These are phyloP conservation scores for Spilosoma lubricipeda DNA, from an alignment of 2,888 invertebrate species.

Conservation along the genomic window DNA sequence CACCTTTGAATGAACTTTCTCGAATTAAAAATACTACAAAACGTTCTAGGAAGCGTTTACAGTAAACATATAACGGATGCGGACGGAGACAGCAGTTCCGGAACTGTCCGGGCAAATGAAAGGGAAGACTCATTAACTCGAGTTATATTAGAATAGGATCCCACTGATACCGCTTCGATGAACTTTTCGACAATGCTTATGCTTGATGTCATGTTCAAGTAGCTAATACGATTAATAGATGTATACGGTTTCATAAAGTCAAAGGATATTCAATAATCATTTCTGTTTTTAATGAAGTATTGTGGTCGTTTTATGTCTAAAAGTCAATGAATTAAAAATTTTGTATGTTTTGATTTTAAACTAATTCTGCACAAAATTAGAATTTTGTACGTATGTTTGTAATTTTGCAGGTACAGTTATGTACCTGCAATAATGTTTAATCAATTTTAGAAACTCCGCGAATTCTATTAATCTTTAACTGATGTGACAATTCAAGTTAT, in stretches of 20 bases:
- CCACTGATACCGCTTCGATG: constrained; percentile 60
- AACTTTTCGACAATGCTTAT: constrained; percentile 52
- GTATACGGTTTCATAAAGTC: background rate
- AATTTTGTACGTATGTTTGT: too few species aligned
- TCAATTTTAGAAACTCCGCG: too few species aligned
- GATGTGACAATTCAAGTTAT: too few species aligned
- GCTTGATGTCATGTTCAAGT: constrained; percentile 7
- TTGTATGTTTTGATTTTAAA: background rate
- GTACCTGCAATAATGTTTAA: too few species aligned
- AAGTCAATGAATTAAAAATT: background rate
- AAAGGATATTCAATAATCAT: background rate
- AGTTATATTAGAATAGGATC: constrained; percentile 51
- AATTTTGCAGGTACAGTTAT: too few species aligned
- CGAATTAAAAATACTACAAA: constrained; percentile 38
- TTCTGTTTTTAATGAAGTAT: background rate
- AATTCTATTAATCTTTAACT: too few species aligned
- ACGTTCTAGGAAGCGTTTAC: constrained; percentile 58
- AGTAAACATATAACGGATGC: constrained; percentile 62
- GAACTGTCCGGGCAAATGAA: constrained; percentile 51
- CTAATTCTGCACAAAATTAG: too few species aligned
- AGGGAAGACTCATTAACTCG: constrained; percentile 64
- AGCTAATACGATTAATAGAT: background rate
- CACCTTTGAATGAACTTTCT: constrained; percentile 39
- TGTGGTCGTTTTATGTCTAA: background rate
- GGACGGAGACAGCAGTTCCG: constrained; percentile 53